Base-by-base conservation (phyloP, 2,888 invertebrate genomes). In the Drosophila buzzatii region DNA sequence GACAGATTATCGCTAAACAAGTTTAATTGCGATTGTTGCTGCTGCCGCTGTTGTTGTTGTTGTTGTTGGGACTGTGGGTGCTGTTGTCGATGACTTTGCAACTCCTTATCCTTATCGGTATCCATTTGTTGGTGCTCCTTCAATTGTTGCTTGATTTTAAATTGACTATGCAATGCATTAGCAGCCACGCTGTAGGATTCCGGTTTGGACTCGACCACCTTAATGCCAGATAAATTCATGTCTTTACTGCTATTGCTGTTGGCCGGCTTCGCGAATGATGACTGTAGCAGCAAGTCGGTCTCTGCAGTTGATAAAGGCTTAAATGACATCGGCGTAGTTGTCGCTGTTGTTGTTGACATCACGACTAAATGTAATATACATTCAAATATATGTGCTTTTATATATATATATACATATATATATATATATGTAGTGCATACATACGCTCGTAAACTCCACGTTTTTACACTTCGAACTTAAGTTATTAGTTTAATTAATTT, bases 131-230 rank as follows among this genome's bases (percentile, higher is more conserved):
- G 67, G 20, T 42, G 49, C 1, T 73, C 71, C 35, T 76, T 79
- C 14, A 85, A 59, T 31, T 85, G 87, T 45, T 90, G 78, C 33
- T 80, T 85, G 27, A 85, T 76, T 57, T 85, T 76, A 45, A 83
- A 76, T 65, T 88, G 82, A 45, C 76, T 77, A 41, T 87, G 77
- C 10, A 83, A 14, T 1, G 81, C 75, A 64, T 61, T 87, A 23
- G 71, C 65, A 8, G 73, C 69, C 12, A 71, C 61, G 39, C 60
- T 41, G 49, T 69, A 65, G 20, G 66, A 27, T 23, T 73, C 27
- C 4, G 47, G 6, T 33, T 64, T 65, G 10, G 6, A 8, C 16
- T 70, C 62, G 42, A 12, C 37, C n/a, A 4, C 31, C 7, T 20
- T 33, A n/a, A 23, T 23, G 10, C 8, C 18, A 18, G 35, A 33